Evolutionary conservation across 2,888 invertebrate genomes (phyloP), one percentile per base, ranked within the genome.

Genomic region (Sepiola atlantica): DNA sequence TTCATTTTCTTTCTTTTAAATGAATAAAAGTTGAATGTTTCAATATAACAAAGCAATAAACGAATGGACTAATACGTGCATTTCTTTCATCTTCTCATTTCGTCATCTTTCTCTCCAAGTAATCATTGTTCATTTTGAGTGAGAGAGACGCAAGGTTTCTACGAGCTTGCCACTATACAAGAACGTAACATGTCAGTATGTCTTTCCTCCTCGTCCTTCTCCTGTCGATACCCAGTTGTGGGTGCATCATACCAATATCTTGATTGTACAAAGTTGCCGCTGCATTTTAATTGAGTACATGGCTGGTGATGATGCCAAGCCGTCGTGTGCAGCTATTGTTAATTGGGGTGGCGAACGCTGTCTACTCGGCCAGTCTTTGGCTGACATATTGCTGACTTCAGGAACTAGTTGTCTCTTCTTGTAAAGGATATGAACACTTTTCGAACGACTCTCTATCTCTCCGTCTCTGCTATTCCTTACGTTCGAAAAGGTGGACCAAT

Each of bases 291-390:
- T 32, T 77, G 77, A 77, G 77, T n/a, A 77, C 14, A n/a, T n/a
- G 16, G 77, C 77, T 28, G 28, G 77, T 77, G 77, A 77, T 77
- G 77, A 28, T n/a, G 77, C 77, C 77, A 32, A 32, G 77, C n/a
- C n/a, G n/a, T 77, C 77, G n/a, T 77, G 77, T 77, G 77, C 77
- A 77, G 77, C 77, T 77, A 77, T 77, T 77, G 77, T 77, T 77
- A 77, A 77, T n/a, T 77, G n/a, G 77, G 77, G 77, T 77, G 77
- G 77, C 77, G n/a, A n/a, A n/a, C 16, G n/a, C 77, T 77, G 77
- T 77, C 77, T 77, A 77, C 77, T 77, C 77, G 1, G 45, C n/a
- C 16, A n/a, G 77, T 77, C 77, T 77, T 77, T 77, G n/a, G 77
- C 28, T 77, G 77, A 77, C 77, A 77, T 77, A 77, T n/a, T n/a